Percentiles rank a stretch among this genome's conserved stretches.
Conservation (phyloP, 2,888 invertebrate genomes). For the Choristoneura rosaceana region DNA sequence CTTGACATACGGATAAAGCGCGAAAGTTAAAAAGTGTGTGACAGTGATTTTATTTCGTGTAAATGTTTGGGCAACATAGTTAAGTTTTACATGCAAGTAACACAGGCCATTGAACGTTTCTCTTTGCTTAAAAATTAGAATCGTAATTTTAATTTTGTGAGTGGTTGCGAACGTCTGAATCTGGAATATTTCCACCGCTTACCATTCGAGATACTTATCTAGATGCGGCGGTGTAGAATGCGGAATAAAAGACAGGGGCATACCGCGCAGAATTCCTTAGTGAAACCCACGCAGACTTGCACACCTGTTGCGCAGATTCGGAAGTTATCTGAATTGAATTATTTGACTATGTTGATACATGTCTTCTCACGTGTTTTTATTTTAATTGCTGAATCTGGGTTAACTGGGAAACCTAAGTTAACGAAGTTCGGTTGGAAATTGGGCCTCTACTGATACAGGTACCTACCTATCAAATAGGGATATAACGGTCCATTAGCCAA, state of each 20-base stretch:
- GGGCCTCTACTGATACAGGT: constrained; percentile 10
- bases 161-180: constrained; percentile 22
- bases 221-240: constrained; percentile 41
- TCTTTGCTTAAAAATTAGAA: constrained; percentile 3
- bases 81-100: constrained; percentile 25
- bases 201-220: constrained; percentile 36
- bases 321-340: constrained; percentile 26
- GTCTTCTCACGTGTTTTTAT: neutral
- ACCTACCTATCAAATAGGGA: constrained; percentile 55
- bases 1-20: constrained; percentile 35
- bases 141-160: constrained; percentile 30
- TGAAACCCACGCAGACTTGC: constrained; percentile 56
- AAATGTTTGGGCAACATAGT: constrained; percentile 1
- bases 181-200: constrained; percentile 30
- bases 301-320: constrained; percentile 60
- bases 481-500: constrained; percentile 73
- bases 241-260: constrained; percentile 45
- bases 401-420: neutral
- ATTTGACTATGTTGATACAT: neutral
- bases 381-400: neutral
- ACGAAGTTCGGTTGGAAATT: constrained; percentile 48
- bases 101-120: constrained; percentile 28
- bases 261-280: constrained; percentile 52
- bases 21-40: constrained; percentile 26
- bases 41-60: constrained; percentile 24